A percentile compares a stretch with the other conserved stretches of the same genome.
phyloP scores from a whole-genome alignment of 2,113 vertebrate species.

The Heterotilapia buettikoferi region DNA sequence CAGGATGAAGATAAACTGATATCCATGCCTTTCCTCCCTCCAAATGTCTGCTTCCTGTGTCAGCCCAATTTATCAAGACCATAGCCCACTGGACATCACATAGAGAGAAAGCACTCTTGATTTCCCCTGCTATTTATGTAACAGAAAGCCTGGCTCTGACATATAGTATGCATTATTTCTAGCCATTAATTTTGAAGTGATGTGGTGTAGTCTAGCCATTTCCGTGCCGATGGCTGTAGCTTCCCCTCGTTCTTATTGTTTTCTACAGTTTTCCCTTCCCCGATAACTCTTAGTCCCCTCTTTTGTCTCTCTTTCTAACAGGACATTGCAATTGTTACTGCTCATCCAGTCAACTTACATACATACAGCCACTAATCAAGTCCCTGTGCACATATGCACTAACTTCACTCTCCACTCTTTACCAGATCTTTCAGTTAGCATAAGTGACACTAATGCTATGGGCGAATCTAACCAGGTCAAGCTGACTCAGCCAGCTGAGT shows the following conservation, averaged over 20 bases:
- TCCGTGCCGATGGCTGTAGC: not conserved
- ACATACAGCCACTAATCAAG: not conserved
- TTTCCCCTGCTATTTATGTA: not conserved
- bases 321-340: not conserved
- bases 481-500: not conserved
- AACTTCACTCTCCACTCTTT: not conserved
- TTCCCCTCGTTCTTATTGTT: not conserved
- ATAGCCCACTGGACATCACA: not conserved
- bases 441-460: not conserved
- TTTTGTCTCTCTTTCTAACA: not conserved
- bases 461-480: not conserved
- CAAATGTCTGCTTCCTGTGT: slow-evolving; percentile 12
- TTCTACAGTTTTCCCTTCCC: not conserved
- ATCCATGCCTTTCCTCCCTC: not conserved
- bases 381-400: not conserved
- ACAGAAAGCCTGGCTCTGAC: not conserved
- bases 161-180: not conserved
- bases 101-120: not conserved
- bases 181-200: not conserved
- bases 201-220: not conserved
- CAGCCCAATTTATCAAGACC: not conserved
- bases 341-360: not conserved
- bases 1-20: slow-evolving; percentile 28
- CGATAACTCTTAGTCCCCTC: fast-evolving
- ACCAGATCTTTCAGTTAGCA: not conserved